Base-by-base conservation (phyloP, 2,888 invertebrate genomes). In the Machimus atricapillus region DNA sequence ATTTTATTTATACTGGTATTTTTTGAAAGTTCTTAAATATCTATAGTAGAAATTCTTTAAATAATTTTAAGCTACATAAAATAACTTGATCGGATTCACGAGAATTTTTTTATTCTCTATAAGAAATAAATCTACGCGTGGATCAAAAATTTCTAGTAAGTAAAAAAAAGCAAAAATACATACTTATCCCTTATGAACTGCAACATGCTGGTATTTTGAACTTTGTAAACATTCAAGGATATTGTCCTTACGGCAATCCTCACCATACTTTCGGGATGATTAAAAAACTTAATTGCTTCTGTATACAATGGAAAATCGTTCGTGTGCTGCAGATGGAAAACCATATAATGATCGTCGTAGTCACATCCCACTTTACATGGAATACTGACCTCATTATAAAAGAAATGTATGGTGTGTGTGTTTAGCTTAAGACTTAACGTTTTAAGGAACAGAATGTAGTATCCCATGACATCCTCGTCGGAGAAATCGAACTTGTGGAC, bases 391-490 rank as follows among this genome's bases (percentile, higher is more conserved):
- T 99, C 99, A 94, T 99, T 99, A 93, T 99, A 99, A 93, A 99
- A 99, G 93, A 99, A 99, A 93, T 99, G 99, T 91, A 99, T 98
- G 1, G 99, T 99, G 91, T 99, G 98, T 89, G 97, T 96, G 93
- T 99, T 99, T 85, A 99, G 94, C 93, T 99, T 99, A 87, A 99
- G 94, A 90, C 99, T 99, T 86, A 99, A 94, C 0, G 99, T 99
- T 93, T 99, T 99, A 89, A 99, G 93, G 93, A 99, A 99, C 82
- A 99, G 98, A 91, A 99, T 99, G 93, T 99, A 99, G 93, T 99
- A 99, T 1, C 99, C 99, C 98, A 99, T 98, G 79, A 99, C 99
- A 94, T 99, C 99, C 93, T 99, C 99, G 93, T 99, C 99, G 3
- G 98, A 98, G 92, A 99, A 98, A 93, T 99, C 99, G 94, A 99